These are phyloP conservation scores for Tetrapedia diversipes DNA, from an alignment of 2,888 invertebrate genomes.

Conservation along the genomic window DNA sequence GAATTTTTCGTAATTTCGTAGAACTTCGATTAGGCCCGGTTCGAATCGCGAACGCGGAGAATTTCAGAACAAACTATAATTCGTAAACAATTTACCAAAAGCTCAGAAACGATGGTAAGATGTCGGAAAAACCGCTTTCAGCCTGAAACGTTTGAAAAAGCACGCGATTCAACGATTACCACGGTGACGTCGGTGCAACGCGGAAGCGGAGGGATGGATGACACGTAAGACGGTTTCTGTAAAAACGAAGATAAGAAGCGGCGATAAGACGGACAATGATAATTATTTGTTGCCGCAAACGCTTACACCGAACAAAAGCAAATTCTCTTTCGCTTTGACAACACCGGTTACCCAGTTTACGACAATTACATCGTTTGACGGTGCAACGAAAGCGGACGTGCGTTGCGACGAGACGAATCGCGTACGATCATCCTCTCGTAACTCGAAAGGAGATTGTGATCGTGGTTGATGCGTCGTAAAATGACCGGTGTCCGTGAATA, in stretches of 20 bases:
- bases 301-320: neutral
- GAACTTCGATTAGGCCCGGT: too few species aligned
- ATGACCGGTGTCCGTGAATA: constrained; percentile 61
- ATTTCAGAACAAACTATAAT: too few species aligned
- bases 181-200: neutral
- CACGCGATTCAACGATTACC: neutral
- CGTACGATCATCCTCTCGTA: constrained; percentile 35
- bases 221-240: neutral
- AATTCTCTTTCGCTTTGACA: neutral
- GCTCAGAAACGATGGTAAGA: too few species aligned
- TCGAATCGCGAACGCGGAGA: too few species aligned
- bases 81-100: too few species aligned
- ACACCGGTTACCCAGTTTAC: neutral
- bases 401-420: constrained; percentile 1
- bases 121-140: neutral
- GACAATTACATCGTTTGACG: neutral
- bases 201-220: neutral
- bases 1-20: too few species aligned
- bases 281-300: neutral
- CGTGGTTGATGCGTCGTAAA: constrained; percentile 22
- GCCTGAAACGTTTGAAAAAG: neutral
- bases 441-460: neutral
- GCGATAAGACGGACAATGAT: neutral
- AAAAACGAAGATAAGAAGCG: neutral
- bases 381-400: neutral